Conservation (phyloP, 2,888 invertebrate genomes). For the Erebia epiphron region DNA sequence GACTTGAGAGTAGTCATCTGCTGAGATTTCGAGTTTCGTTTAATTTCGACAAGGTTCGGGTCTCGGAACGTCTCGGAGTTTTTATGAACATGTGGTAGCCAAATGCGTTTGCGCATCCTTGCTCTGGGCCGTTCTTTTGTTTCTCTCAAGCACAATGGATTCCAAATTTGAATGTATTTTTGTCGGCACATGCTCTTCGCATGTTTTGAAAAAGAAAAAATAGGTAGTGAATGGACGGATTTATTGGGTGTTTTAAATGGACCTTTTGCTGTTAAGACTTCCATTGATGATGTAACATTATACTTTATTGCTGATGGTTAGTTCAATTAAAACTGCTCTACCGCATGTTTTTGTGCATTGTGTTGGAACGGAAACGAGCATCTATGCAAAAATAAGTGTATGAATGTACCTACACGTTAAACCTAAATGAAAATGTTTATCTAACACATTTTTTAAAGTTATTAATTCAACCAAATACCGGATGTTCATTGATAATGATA, state of each 20-base stretch:
- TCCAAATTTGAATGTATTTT: slow-evolving; percentile 54
- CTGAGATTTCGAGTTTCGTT: slow-evolving; percentile 51
- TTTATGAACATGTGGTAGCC: slow-evolving; percentile 70
- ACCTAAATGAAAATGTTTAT: neutral
- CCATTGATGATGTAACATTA: slow-evolving; percentile 40
- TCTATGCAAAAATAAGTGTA: neutral
- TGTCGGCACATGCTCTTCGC: slow-evolving; percentile 50
- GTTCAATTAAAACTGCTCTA: slow-evolving; percentile 22
- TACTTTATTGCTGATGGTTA: slow-evolving; percentile 24
- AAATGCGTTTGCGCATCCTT: slow-evolving; percentile 64
- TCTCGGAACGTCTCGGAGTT: slow-evolving; percentile 52
- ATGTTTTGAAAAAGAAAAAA: slow-evolving; percentile 45
- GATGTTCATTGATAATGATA: slow-evolving; percentile 37
- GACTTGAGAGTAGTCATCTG: slow-evolving; percentile 31
- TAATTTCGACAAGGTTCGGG: slow-evolving; percentile 53
- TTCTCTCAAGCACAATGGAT: slow-evolving; percentile 51
- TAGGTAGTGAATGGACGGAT: slow-evolving; percentile 49
- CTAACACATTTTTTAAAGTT: neutral
- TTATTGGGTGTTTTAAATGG: slow-evolving; percentile 45
- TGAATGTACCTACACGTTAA: neutral
- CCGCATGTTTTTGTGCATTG: slow-evolving; percentile 1
- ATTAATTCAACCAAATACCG: slow-evolving; percentile 14
- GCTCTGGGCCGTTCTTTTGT: slow-evolving; percentile 47
- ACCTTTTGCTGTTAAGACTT: slow-evolving; percentile 37
- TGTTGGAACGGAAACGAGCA: slow-evolving; percentile 2